Percentiles rank a stretch among this genome's conserved stretches.
phyloP scores from a whole-genome alignment of 1,140 invertebrate species.

The Drosophila ficusphila region DNA sequence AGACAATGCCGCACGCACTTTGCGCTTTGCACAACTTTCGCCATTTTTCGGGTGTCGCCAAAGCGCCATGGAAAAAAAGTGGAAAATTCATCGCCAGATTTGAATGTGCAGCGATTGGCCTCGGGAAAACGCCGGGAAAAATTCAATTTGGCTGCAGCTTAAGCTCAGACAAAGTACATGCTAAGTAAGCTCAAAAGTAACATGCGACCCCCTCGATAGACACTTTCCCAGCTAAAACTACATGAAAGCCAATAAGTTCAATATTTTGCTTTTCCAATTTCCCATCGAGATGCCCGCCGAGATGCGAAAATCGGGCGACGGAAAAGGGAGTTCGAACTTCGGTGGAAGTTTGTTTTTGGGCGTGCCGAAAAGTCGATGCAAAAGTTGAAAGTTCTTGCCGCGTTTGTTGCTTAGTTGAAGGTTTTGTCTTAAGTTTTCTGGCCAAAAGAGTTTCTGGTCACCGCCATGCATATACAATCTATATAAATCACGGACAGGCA shows the following conservation, averaged over 20 bases:
- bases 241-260: conserved; percentile 81
- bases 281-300: background rate
- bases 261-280: conserved; percentile 79
- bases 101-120: conserved; percentile 55
- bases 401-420: conserved; percentile 55
- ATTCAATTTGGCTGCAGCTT: conserved; percentile 80
- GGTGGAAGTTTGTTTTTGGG: conserved; percentile 52
- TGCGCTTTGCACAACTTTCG: conserved; percentile 50
- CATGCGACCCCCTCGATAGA: conserved; percentile 54
- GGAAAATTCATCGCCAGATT: conserved; percentile 56
- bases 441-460: conserved; percentile 32
- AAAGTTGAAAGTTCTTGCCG: conserved; percentile 57
- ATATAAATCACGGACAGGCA: conserved; percentile 62
- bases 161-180: conserved; percentile 74
- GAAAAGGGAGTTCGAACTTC: conserved; percentile 17
- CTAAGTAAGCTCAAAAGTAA: conserved; percentile 81
- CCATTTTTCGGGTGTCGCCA: conserved; percentile 41
- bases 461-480: conserved; percentile 36
- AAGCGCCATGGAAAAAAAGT: conserved; percentile 6
- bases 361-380: conserved; percentile 68
- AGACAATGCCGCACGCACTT: conserved; percentile 74
- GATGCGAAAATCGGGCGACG: too few species aligned
- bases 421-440: conserved; percentile 66
- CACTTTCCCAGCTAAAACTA: conserved; percentile 71
- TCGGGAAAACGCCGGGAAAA: conserved; percentile 38